Evolutionary conservation across 2,888 invertebrate species (phyloP), one percentile per base, ranked within the genome.

Genomic region (Tinea trinotella): DNA sequence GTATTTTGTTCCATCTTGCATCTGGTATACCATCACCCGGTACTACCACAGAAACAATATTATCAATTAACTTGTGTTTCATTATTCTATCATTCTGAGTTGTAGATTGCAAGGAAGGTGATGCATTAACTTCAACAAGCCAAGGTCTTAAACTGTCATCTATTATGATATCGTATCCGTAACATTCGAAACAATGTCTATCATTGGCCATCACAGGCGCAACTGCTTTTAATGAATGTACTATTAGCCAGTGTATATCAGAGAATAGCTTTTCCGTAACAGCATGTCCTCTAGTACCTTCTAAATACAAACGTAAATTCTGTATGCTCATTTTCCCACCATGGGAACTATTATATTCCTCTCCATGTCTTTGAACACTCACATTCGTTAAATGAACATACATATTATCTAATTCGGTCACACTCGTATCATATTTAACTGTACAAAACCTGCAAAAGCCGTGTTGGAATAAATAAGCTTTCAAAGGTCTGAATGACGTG

Each of bases 361-460:
- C 92, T 63, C 97, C 97, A 67, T 96, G 95, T 76, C 96, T 97
- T 75, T 98, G 98, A 17, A 98, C 96, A 54, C 97, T 97, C 6
- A 97, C 97, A 73, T 98, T 98, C 5, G 97, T 98, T 58, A 98
- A 87, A 83, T 98, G 98, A 54, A 97, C 93, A 68, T 96, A 97
- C 91, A 95, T 94, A 72, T 94, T 97, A 72, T 96, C 96, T 63
- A 94, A 79, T 73, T 95, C 94, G 24, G 92, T 91, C 24, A 93
- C 92, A 69, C 92, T 95, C 0, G 93, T 93, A 67, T 95, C 95
- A 68, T 97, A 97, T 71, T 96, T 96, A 54, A 97, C 95, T 1
- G 97, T 96, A 68, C 97, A 98, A 78, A 98, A 98, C 56, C 97
- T 90, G 74, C 97, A 96, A 80, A 98, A 98, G 17, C 97, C 97